Evolutionary conservation across 2,888 invertebrate genomes (phyloP).

Genomic region (Pandemis heparana): DNA sequence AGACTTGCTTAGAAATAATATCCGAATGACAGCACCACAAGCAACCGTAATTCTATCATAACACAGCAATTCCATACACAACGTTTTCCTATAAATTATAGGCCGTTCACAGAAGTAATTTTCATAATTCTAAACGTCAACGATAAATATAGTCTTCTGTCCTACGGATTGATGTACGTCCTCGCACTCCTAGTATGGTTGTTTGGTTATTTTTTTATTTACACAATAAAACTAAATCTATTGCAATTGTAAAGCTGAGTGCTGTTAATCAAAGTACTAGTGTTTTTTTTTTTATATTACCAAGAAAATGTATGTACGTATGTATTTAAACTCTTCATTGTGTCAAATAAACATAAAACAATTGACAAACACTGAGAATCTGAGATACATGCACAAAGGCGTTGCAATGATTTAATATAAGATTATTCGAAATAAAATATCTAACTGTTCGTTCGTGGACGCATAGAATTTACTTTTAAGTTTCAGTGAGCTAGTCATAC

Average conservation of each 20-base stretch:
- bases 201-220: constrained; percentile 10
- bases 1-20: neutral
- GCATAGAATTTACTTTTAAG: no score
- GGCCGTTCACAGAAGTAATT: constrained; percentile 9
- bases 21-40: neutral
- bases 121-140: constrained; percentile 28
- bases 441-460: no score
- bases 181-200: constrained; percentile 16
- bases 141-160: constrained; percentile 18
- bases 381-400: no score
- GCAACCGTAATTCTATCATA: neutral
- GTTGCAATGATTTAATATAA: no score
- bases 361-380: no score
- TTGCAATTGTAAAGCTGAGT: neutral
- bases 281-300: no score
- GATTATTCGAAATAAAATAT: no score
- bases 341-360: no score
- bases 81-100: constrained; percentile 22
- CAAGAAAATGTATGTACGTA: no score
- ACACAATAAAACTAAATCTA: neutral
- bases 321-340: no score
- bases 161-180: constrained; percentile 24
- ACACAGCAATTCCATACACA: constrained; percentile 6
- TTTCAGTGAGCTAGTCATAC: no score
- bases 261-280: no score